phyloP scores from a whole-genome alignment of 2,113 vertebrate species.

The Scomber colias region DNA sequence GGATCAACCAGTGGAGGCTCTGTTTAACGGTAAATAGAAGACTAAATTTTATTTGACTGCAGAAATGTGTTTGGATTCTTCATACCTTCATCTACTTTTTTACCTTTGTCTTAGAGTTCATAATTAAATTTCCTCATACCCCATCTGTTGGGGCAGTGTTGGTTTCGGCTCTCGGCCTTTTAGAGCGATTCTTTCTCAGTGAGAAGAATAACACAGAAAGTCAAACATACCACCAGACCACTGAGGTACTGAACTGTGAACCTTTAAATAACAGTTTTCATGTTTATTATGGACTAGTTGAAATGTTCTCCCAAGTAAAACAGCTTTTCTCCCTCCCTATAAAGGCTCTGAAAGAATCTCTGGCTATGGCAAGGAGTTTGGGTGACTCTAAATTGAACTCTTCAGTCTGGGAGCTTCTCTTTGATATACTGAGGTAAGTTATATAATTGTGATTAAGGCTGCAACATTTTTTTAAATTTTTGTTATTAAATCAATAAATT shows the following conservation, averaged over 20 bases:
- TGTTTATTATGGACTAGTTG: neutral
- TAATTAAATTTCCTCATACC: slow-evolving; percentile 87
- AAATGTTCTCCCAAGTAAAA: neutral
- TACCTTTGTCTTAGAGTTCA: slow-evolving; percentile 81
- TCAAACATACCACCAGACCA: slow-evolving; percentile 85
- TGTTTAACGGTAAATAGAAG: slow-evolving; percentile 84
- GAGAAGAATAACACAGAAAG: slow-evolving; percentile 79
- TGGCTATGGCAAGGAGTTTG: slow-evolving; percentile 85
- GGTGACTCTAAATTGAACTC: slow-evolving; percentile 84
- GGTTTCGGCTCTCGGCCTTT: slow-evolving; percentile 88
- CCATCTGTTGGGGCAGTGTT: slow-evolving; percentile 89
- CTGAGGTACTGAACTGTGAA: slow-evolving; percentile 81
- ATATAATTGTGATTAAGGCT: neutral
- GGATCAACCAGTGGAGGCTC: slow-evolving; percentile 85
- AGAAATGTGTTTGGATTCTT: neutral
- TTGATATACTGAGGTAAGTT: slow-evolving; percentile 88
- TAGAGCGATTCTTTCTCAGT: slow-evolving; percentile 87
- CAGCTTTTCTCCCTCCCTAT: neutral
- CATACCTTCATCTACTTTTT: neutral
- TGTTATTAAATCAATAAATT: neutral
- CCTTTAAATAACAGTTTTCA: neutral
- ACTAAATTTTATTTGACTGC: neutral
- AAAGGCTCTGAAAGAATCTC: slow-evolving; percentile 88
- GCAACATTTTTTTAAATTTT: neutral
- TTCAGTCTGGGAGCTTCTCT: slow-evolving; percentile 81